Base-by-base conservation (phyloP, 1,140 invertebrate species). In the Sycophila sp. region DNA sequence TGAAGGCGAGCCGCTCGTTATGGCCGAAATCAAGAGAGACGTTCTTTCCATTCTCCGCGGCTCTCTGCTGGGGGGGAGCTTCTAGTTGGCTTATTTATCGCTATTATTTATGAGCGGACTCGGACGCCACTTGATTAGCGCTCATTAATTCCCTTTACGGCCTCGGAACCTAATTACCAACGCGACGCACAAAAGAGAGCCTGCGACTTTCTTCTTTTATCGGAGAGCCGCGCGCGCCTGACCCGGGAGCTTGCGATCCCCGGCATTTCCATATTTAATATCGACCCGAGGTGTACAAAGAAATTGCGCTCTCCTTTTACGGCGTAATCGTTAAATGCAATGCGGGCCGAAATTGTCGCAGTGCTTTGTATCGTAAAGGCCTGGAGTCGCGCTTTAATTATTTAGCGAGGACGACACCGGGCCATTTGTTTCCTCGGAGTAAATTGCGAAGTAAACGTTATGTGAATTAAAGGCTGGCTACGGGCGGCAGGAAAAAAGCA, bases 101-200 rank as follows among this genome's bases (percentile, higher is more conserved):
- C n/a, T 7, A 17, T 56, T 56, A 56, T 66, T 55, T 56, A 66
- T 19, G 28, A 19, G 26, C 62, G 42, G 1, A 45, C 63, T 10
- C 62, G 62, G 15, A 30, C 42, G 15, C 49, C 55, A 60, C 40
- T 68, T 68, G 55, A 67, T 67, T 67, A 67, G 55, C 38, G 19
- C 13, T 58, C 65, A 59, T 67, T 67, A 58, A 59, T 67, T 67
- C 51, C 30, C 22, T 47, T 67, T 58, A 67, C 53, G 24, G 15
- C 36, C 63, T 30, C 42, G 40, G 42, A 66, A 56, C 32, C 63
- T 66, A 42, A 66, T 66, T 66, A 64, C 47, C 30, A 30, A n/a
- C 7, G 45, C 17, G 42, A 4, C 17, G 17, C 56, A 28, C 38
- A 38, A 24, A 34, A 15, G 26, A 42, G n/a, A n/a, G n/a, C n/a